These are phyloP conservation scores for Halcyon chelicuti DNA, from an alignment of 2,797 vertebrate genomes.

Conservation along the genomic window DNA sequence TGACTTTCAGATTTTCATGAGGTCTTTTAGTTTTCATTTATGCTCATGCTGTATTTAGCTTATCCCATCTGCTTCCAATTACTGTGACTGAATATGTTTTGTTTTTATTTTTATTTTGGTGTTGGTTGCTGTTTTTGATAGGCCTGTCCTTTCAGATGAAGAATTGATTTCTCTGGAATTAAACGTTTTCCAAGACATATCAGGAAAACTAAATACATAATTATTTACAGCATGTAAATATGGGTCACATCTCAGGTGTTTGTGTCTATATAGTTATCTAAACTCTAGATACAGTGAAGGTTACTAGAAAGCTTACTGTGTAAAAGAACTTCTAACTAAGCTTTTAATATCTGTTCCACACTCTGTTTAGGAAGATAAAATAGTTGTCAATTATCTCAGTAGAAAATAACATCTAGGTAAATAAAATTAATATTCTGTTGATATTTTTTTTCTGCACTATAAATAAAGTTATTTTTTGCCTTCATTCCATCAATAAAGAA, in stretches of 20 bases:
- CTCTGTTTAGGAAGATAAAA: background rate
- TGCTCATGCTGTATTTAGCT: background rate
- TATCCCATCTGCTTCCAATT: slow-evolving; percentile 47
- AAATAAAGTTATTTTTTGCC: background rate
- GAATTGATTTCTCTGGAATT: background rate
- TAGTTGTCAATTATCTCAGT: background rate
- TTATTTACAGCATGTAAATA: background rate
- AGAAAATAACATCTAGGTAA: background rate
- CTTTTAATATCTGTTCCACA: background rate
- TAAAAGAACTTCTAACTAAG: background rate
- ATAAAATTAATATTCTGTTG: background rate
- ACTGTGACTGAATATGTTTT: background rate
- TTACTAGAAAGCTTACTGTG: background rate
- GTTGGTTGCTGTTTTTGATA: background rate
- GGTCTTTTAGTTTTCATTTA: slow-evolving; percentile 29
- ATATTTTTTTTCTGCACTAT: background rate
- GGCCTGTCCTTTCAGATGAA: background rate
- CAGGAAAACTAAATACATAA: background rate
- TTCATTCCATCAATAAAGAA: background rate
- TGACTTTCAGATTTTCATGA: slow-evolving; percentile 56
- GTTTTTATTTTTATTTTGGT: background rate
- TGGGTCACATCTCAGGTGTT: background rate
- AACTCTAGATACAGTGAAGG: background rate
- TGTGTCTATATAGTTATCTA: background rate
- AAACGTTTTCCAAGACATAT: background rate